A percentile compares a stretch with the other conserved stretches of the same genome.
phyloP scores from a whole-genome alignment of 1,140 invertebrate species.

The Mesaphorura yosii region DNA sequence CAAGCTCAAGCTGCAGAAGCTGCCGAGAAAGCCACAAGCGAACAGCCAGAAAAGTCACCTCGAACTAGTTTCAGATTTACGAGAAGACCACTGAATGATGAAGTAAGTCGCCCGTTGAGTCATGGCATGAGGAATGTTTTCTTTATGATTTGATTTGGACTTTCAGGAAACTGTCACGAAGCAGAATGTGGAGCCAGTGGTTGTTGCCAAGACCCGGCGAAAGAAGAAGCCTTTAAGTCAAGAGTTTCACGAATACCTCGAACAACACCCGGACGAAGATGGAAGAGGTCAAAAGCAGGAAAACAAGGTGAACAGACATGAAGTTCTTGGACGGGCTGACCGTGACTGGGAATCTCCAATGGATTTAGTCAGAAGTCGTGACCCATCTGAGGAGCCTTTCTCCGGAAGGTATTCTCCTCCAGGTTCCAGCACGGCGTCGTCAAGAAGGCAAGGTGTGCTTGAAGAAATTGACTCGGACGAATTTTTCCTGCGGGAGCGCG shows the following conservation, averaged over 20 bases:
- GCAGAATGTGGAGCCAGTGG: no score
- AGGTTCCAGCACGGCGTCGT: constrained; percentile 27
- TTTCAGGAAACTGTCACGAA: no score
- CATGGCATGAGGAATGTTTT: no score
- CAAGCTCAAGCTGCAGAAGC: constrained; percentile 36
- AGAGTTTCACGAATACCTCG: background rate
- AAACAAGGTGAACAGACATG: constrained; percentile 9
- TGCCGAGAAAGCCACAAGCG: constrained; percentile 20
- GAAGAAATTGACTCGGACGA: constrained; percentile 76
- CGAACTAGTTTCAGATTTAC: constrained; percentile 41
- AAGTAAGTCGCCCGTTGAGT: constrained; percentile 35
- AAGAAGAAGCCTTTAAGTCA: no score
- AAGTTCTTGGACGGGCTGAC: constrained; percentile 18
- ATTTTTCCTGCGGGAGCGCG: constrained; percentile 65
- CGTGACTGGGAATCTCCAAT: constrained; percentile 29
- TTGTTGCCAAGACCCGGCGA: no score
- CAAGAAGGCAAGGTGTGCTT: constrained; percentile 42
- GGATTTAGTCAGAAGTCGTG: constrained; percentile 20
- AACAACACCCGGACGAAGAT: background rate
- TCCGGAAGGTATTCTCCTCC: constrained; percentile 22
- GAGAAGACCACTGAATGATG: constrained; percentile 35
- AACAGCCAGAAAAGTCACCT: constrained; percentile 34
- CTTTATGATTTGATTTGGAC: no score
- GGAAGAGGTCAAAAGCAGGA: background rate
- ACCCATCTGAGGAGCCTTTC: constrained; percentile 27